Evolutionary conservation across 2,797 vertebrate genomes (phyloP).

Genomic region (Toxotes lorentzi): DNA sequence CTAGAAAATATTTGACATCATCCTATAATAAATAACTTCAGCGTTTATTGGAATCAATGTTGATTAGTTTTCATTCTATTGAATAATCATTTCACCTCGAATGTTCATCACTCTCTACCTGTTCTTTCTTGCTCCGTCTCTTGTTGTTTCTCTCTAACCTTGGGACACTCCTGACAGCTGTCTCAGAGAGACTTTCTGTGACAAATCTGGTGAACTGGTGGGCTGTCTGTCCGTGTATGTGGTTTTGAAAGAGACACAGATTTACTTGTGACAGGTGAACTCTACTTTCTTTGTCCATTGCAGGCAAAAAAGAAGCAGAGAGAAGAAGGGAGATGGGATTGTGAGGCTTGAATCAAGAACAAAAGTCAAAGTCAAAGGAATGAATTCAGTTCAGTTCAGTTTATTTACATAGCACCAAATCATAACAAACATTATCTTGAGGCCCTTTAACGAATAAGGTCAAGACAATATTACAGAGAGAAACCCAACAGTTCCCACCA

Average conservation of each 20-base stretch:
- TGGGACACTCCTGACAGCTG: conserved; percentile 35
- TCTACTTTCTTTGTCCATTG: conserved; percentile 7
- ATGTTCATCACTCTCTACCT: rapidly evolving
- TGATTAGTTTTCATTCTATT: conserved; percentile 8
- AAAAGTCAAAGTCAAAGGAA: not conserved
- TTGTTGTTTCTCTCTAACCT: not conserved
- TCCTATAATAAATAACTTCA: not conserved
- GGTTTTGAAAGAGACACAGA: conserved; percentile 36
- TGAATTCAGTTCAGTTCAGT: too few species aligned
- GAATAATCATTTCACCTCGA: not conserved
- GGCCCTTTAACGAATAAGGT: too few species aligned
- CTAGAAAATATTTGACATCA: not conserved
- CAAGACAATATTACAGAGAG: too few species aligned
- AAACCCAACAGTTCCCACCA: too few species aligned
- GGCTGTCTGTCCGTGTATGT: conserved; percentile 39
- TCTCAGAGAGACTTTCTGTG: conserved; percentile 44
- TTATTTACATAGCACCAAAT: too few species aligned
- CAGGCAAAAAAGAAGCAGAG: not conserved
- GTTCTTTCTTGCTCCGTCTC: not conserved
- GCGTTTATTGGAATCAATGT: not conserved
- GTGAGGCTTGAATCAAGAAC: conserved; percentile 5
- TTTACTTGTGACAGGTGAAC: conserved; percentile 48
- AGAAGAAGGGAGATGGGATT: not conserved
- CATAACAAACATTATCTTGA: too few species aligned
- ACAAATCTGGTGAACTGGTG: conserved; percentile 35